phyloP scores from a whole-genome alignment of 2,113 vertebrate species.

The Oncorhynchus masou region DNA sequence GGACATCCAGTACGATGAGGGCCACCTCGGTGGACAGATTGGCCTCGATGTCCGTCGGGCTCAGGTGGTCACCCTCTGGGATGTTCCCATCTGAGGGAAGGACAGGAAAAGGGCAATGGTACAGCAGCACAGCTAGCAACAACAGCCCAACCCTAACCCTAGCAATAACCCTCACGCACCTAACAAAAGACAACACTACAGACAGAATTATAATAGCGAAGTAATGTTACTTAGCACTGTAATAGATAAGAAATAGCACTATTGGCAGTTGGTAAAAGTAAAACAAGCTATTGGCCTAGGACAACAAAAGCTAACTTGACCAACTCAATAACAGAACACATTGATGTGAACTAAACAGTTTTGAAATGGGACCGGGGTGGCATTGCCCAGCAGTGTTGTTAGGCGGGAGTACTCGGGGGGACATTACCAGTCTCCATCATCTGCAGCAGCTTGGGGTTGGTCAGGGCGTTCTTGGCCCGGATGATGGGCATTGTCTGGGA shows the following conservation, averaged over 20 bases:
- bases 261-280: too few species aligned
- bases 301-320: too few species aligned
- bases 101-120: neutral
- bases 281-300: neutral
- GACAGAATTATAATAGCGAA: too few species aligned
- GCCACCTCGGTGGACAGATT: slow-evolving; percentile 92
- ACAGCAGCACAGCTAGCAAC: neutral
- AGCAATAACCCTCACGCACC: too few species aligned
- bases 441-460: slow-evolving; percentile 93
- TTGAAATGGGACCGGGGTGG: neutral
- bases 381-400: neutral
- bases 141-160: neutral
- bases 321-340: too few species aligned
- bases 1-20: slow-evolving; percentile 88
- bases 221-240: too few species aligned
- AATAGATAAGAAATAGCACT: too few species aligned
- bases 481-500: slow-evolving; percentile 97
- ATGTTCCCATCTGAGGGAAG: slow-evolving; percentile 71
- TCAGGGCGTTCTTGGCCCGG: slow-evolving; percentile 91
- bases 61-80: slow-evolving; percentile 85
- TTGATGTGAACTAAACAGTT: too few species aligned
- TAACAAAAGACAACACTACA: too few species aligned
- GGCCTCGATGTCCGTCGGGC: slow-evolving; percentile 90
- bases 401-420: neutral
- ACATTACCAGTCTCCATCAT: slow-evolving; percentile 87